Evolutionary conservation across 2,888 invertebrate species (phyloP).

Genomic region (Orchesella flavescens): DNA sequence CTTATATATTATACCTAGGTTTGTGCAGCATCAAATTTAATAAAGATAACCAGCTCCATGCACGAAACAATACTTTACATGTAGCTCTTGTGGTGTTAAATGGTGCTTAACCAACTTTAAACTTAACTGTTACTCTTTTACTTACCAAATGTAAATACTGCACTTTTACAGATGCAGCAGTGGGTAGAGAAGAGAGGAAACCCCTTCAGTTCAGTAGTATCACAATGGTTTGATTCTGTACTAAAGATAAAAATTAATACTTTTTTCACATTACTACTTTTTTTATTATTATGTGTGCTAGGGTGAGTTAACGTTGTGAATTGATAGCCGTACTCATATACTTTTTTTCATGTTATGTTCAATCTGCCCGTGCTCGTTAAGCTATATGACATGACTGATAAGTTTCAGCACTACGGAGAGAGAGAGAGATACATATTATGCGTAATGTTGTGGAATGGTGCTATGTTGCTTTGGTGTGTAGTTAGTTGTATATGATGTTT

Average conservation of each 20-base stretch:
- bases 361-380: slow-evolving; percentile 10
- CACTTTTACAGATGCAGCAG: slow-evolving; percentile 4
- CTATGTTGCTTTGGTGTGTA: neutral
- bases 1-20: too few relatives aligned
- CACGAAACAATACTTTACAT: slow-evolving; percentile 9
- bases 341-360: slow-evolving; percentile 17
- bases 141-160: slow-evolving; percentile 23
- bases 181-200: neutral
- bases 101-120: slow-evolving; percentile 67
- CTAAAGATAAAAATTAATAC: slow-evolving; percentile 32
- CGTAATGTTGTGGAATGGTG: neutral
- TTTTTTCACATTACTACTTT: slow-evolving; percentile 7
- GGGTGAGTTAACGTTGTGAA: neutral
- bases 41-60: slow-evolving; percentile 18
- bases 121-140: slow-evolving; percentile 54
- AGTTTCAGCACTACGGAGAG: neutral
- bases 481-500: neutral
- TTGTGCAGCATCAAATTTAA: too few relatives aligned
- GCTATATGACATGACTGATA: slow-evolving; percentile 18
- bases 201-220: slow-evolving; percentile 3
- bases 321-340: slow-evolving; percentile 1
- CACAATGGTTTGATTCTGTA: neutral
- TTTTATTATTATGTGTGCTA: neutral
- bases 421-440: too few relatives aligned
- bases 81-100: slow-evolving; percentile 51